phyloP scores from a whole-genome alignment of 2,888 invertebrate species.

The Rotaria socialis region DNA sequence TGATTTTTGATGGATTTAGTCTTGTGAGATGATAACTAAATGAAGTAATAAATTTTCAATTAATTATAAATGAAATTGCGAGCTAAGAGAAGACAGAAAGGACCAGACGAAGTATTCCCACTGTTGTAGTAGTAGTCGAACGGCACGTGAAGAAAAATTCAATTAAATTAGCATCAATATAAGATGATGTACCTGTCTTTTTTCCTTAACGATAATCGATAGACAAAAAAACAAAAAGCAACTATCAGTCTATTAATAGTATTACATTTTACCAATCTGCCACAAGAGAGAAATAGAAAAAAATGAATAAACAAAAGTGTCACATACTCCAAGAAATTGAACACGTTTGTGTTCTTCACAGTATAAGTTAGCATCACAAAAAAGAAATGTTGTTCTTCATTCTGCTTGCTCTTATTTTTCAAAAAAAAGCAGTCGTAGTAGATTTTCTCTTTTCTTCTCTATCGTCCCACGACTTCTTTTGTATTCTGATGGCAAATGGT shows the following conservation, averaged over 20 bases:
- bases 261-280: background rate
- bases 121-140: background rate
- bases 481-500: conserved; percentile 4
- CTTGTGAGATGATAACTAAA: background rate
- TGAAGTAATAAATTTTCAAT: background rate
- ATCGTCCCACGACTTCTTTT: background rate
- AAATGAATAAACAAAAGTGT: background rate
- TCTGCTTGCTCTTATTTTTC: background rate
- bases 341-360: conserved; percentile 22
- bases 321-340: conserved; percentile 4
- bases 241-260: background rate
- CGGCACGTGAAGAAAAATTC: background rate
- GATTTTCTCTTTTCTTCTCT: background rate
- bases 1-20: background rate
- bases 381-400: background rate
- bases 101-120: background rate
- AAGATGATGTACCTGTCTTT: background rate
- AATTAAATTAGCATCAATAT: background rate
- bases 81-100: background rate
- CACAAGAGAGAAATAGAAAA: background rate
- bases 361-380: background rate
- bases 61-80: background rate
- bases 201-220: background rate
- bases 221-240: background rate
- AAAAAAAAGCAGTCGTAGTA: background rate